Evolutionary conservation across 2,113 vertebrate species (phyloP).

Genomic region (Carettochelys insculpta): DNA sequence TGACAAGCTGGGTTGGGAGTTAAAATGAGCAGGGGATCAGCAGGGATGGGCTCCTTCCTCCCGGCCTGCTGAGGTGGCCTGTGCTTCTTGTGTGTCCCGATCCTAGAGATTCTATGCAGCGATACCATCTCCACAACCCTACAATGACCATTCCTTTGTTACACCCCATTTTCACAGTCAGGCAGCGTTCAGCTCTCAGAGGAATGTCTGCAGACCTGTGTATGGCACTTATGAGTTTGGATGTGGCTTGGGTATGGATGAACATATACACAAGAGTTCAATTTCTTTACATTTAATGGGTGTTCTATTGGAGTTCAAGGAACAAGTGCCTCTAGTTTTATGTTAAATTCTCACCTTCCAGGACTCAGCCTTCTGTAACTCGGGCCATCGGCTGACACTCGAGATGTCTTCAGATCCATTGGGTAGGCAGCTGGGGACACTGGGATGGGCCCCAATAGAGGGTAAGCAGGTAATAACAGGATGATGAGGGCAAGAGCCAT

Average conservation of each 20-base stretch:
- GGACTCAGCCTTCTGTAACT: not conserved
- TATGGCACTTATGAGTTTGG: not conserved
- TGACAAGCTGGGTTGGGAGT: not conserved
- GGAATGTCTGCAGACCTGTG: not conserved
- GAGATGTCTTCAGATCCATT: not conserved
- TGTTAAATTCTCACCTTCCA: not conserved
- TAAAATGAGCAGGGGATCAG: not conserved
- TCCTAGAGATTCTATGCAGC: not conserved
- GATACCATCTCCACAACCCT: not conserved
- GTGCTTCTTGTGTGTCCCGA: not conserved
- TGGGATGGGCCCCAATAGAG: no score
- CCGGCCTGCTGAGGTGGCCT: not conserved
- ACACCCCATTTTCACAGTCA: not conserved
- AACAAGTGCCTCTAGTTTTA: not conserved
- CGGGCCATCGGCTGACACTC: not conserved
- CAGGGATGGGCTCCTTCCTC: not conserved
- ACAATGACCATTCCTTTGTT: not conserved
- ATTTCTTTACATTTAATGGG: not conserved
- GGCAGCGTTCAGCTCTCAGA: not conserved
- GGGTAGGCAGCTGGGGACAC: no score
- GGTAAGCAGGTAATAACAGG: no score
- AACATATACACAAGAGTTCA: not conserved
- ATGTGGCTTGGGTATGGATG: not conserved
- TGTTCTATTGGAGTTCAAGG: not conserved
- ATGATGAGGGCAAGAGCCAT: no score